Conservation (phyloP, 2,888 invertebrate genomes). For the Tiliacea citrago region DNA sequence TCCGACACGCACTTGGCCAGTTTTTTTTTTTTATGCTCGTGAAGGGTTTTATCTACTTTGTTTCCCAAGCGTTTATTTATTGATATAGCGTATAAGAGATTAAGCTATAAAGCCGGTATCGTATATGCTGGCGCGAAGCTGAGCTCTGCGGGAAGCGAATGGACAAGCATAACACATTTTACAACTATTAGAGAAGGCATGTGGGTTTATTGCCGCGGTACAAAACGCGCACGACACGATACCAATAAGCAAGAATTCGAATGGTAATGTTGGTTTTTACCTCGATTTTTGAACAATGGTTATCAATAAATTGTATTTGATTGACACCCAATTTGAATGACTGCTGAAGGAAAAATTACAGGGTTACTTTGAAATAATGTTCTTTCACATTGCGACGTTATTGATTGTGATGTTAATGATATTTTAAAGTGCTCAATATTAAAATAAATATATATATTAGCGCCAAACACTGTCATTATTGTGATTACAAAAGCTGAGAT, state of each 20-base stretch:
- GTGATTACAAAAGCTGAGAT: background rate
- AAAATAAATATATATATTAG: background rate
- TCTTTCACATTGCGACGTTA: constrained; percentile 2
- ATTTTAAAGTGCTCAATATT: no score
- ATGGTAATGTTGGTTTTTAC: constrained; percentile 37
- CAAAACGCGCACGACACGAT: constrained; percentile 70
- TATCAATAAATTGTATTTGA: constrained; percentile 29
- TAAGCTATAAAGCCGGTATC: constrained; percentile 87
- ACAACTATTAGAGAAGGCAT: constrained; percentile 82
- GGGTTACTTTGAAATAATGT: constrained; percentile 10
- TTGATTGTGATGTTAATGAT: constrained; percentile 4
- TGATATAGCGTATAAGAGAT: constrained; percentile 86
- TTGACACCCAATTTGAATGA: constrained; percentile 25
- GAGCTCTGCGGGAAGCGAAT: constrained; percentile 84
- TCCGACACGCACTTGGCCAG: no score
- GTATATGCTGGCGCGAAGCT: constrained; percentile 80
- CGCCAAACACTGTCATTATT: constrained; percentile 6
- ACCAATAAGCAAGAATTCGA: constrained; percentile 70
- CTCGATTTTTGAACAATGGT: constrained; percentile 40
- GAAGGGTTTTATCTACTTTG: constrained; percentile 74
- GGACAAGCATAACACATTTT: constrained; percentile 82
- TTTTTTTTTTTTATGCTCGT: constrained; percentile 53
- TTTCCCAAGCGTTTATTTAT: constrained; percentile 85
- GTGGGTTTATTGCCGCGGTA: constrained; percentile 69
- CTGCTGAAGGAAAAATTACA: constrained; percentile 22